Evolutionary conservation across 2,797 vertebrate species (phyloP), one percentile per base, ranked within the genome.

Genomic region (Trematomus bernacchii): DNA sequence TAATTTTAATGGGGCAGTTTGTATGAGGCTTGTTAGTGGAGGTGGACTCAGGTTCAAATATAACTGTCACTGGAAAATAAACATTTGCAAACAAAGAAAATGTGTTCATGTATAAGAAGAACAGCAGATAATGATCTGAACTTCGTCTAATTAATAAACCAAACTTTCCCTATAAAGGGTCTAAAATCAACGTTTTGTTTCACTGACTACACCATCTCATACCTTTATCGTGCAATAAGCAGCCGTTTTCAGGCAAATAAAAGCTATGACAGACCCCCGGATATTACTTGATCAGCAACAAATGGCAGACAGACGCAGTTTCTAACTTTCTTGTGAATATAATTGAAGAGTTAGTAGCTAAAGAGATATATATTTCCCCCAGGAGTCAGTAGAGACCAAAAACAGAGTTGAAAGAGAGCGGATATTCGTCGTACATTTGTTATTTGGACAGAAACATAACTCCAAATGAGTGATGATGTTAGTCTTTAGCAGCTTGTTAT

Each of bases 1-100:
- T 42, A 13, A 64, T 72, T 72, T 66, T n/a, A 14, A 47, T 16
- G 48, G 44, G 48, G 7, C 47, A 53, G 52, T n/a, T 40, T 63
- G 37, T 62, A 10, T 47, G 16, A 58, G 37, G 12, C 16, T 59
- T 75, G 73, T 48, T 30, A 11, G 30, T 30, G 27, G n/a, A 51
- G 40, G 19, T 12, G 9, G 11, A 48, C 14, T 42, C 19, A 42
- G 30, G 19, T 10, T 48, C 14, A 50, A 54, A 65, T 21, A 40
- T 30, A 55, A 42, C 37, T 54, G 46, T 43, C 8, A 30, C 46
- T 11, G 53, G 19, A 42, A 42, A 27, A 67, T 47, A 13, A 62
- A 57, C 18, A 55, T 5, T 37, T 47, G 15, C 46, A 8, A 69
- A 37, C n/a, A 23, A 14, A 13, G n/a, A 33, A 61, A 61, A 44